A percentile compares a stretch with the other conserved stretches of the same genome.
phyloP scores from a whole-genome alignment of 2,888 invertebrate genomes.

The Ichneumoninae sp. region DNA sequence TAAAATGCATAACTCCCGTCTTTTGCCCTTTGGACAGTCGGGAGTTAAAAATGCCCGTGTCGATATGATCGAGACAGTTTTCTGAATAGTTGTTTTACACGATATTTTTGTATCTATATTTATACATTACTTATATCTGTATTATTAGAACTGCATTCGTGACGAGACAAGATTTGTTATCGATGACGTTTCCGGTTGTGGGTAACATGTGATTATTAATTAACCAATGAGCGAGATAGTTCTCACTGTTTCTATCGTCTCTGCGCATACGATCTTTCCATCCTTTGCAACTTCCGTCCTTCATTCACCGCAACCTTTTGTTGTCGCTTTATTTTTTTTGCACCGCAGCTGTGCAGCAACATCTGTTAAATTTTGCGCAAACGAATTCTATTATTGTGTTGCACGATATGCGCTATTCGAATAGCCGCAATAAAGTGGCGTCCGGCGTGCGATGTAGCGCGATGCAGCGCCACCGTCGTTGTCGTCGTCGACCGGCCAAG shows the following conservation, averaged over 20 bases:
- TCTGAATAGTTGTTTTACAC: conserved; percentile 60
- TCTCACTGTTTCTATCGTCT: background rate
- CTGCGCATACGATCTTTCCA: background rate
- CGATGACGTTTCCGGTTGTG: background rate
- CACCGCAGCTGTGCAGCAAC: background rate
- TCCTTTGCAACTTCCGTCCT: background rate
- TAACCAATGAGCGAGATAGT: background rate
- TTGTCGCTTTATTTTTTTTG: background rate
- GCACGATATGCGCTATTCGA: background rate
- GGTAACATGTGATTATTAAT: conserved; percentile 10
- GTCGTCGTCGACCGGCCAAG: conserved; percentile 13
- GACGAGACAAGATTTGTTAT: conserved; percentile 16
- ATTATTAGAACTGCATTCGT: conserved; percentile 7
- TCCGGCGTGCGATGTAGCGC: background rate
- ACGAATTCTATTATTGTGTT: conserved; percentile 2
- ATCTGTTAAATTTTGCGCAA: background rate
- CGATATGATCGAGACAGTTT: conserved; percentile 83
- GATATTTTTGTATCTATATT: background rate
- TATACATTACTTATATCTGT: background rate
- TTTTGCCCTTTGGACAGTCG: too few relatives aligned
- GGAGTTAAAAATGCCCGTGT: conserved; percentile 75
- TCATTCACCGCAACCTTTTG: background rate
- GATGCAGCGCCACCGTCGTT: conserved; percentile 23
- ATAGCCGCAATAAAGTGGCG: background rate
- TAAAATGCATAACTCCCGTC: too few relatives aligned